phyloP scores from a whole-genome alignment of 2,888 invertebrate genomes.

The Liposcelis brunnea region DNA sequence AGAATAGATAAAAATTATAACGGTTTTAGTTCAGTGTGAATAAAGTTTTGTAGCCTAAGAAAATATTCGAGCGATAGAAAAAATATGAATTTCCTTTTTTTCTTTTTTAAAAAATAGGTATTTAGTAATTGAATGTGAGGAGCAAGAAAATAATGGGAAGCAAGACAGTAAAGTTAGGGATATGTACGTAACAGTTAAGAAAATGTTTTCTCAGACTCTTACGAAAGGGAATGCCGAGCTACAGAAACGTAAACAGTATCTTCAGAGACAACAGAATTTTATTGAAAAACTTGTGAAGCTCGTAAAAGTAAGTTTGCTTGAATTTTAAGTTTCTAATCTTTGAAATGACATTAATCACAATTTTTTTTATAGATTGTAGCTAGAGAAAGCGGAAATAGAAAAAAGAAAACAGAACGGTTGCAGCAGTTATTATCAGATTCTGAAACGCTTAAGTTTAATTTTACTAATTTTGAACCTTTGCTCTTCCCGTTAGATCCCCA shows the following conservation, averaged over 20 bases:
- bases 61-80: too few relatives aligned
- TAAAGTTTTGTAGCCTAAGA: too few relatives aligned
- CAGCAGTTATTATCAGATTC: slow-evolving; percentile 67
- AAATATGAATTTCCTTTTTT: too few relatives aligned
- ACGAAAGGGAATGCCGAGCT: slow-evolving; percentile 42
- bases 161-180: slow-evolving; percentile 55
- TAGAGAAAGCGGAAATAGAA: slow-evolving; percentile 77
- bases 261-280: slow-evolving; percentile 75
- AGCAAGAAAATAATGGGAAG: slow-evolving; percentile 61
- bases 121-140: slow-evolving; percentile 84
- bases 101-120: slow-evolving; percentile 30
- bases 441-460: slow-evolving; percentile 68
- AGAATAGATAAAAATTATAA: slow-evolving; percentile 7
- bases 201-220: slow-evolving; percentile 43
- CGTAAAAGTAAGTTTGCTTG: not conserved
- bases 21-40: too few relatives aligned
- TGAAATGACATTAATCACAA: not conserved
- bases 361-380: slow-evolving; percentile 40
- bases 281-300: slow-evolving; percentile 78
- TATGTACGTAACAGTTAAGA: slow-evolving; percentile 83
- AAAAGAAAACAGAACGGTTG: slow-evolving; percentile 79
- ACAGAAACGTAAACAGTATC: slow-evolving; percentile 55
- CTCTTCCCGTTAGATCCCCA: slow-evolving; percentile 91
- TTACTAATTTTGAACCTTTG: slow-evolving; percentile 77
- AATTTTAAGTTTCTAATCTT: not conserved